Evolutionary conservation across 2,888 invertebrate genomes (phyloP).

Genomic region (Lomographa bimaculata): DNA sequence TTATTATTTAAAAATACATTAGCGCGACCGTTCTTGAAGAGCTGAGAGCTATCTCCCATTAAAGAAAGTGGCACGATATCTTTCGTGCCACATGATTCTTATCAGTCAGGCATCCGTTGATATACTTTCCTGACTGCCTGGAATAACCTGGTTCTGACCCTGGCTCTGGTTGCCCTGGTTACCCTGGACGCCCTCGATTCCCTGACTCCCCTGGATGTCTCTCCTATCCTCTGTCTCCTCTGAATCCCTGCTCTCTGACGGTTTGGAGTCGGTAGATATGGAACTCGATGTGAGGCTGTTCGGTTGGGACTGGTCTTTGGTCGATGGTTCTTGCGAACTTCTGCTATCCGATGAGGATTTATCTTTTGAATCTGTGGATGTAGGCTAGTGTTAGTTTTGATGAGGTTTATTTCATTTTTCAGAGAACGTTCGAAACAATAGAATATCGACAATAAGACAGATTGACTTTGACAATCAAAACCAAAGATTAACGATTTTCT

Average conservation of each 20-base stretch:
- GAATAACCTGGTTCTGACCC: background rate
- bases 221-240: constrained; percentile 43
- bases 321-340: constrained; percentile 65
- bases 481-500: no score
- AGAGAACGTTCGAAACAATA: no score
- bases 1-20: no score
- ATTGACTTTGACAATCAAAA: no score
- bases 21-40: constrained; percentile 14
- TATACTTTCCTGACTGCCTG: constrained; percentile 47
- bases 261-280: constrained; percentile 71
- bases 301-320: constrained; percentile 72
- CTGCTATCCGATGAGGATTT: constrained; percentile 53
- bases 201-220: constrained; percentile 20
- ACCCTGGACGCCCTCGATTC: constrained; percentile 11
- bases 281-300: constrained; percentile 73
- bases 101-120: constrained; percentile 68
- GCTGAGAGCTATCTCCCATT: constrained; percentile 45
- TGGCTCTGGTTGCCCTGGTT: constrained; percentile 25
- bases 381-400: background rate
- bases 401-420: no score
- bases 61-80: constrained; percentile 52
- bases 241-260: constrained; percentile 52
- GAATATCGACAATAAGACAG: no score
- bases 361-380: constrained; percentile 60
- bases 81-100: constrained; percentile 50